A percentile compares a stretch with the other conserved stretches of the same genome.
Evolutionary conservation across 37 sponge, comb jelly and placozoan species (phyloP).

Genomic region (Spongilla lacustris): DNA sequence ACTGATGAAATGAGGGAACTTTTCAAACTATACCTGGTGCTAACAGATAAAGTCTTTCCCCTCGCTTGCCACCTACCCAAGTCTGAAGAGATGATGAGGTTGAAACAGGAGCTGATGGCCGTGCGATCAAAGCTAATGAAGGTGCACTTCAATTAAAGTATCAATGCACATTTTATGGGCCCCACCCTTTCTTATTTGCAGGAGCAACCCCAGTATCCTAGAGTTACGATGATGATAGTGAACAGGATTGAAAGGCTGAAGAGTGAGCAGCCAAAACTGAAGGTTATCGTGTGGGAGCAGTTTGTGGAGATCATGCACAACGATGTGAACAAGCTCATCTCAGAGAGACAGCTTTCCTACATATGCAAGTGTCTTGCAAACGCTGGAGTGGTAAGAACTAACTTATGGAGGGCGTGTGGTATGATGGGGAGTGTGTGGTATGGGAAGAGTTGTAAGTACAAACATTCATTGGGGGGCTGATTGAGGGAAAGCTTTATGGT

Average conservation of each 20-base stretch:
- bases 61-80: slow-evolving; percentile 62
- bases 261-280: slow-evolving; percentile 40
- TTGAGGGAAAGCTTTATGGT: too few relatives aligned
- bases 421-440: neutral
- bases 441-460: too few relatives aligned
- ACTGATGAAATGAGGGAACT: slow-evolving; percentile 42
- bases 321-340: slow-evolving; percentile 65
- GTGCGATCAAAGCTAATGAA: slow-evolving; percentile 41
- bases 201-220: slow-evolving; percentile 59
- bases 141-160: slow-evolving; percentile 17
- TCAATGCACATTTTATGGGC: neutral
- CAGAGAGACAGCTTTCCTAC: slow-evolving; percentile 68
- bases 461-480: too few relatives aligned
- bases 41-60: slow-evolving; percentile 47
- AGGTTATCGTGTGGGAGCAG: slow-evolving; percentile 58
- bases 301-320: slow-evolving; percentile 35
- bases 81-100: slow-evolving; percentile 50
- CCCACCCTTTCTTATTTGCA: neutral
- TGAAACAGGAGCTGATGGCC: slow-evolving; percentile 60
- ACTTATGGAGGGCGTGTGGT: slow-evolving; percentile 4
- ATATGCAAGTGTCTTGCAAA: slow-evolving; percentile 57
- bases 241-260: slow-evolving; percentile 48
- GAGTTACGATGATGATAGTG: slow-evolving; percentile 48
- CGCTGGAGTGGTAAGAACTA: slow-evolving; percentile 73
- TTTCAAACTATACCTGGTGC: slow-evolving; percentile 58